Evolutionary conservation across 2,888 invertebrate species (phyloP), one percentile per base, ranked within the genome.

Genomic region (Barypeithes pellucidus): DNA sequence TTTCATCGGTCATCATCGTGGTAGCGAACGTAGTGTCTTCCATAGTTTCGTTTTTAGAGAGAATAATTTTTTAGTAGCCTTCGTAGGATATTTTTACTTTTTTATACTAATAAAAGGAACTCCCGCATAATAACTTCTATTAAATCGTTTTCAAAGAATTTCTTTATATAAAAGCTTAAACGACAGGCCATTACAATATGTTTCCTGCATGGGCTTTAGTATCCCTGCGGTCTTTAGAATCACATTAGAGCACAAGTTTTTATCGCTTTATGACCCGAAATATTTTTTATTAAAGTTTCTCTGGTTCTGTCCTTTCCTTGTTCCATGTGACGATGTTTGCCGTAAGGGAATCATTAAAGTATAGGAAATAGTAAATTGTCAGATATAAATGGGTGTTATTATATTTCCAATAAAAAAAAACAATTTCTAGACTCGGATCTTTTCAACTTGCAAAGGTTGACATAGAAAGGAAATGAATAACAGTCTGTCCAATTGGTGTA

Each of bases 201-300:
- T 24, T n/a, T 52, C 52, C 52, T n/a, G 29, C 24, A 52, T 52
- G 52, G 22, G n/a, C 24, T 29, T 29, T n/a, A 29, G 52, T 52
- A 29, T 52, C 52, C 24, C 22, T 14, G 29, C 29, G 12, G 22
- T 52, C 52, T 12, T 50, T 50, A 50, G 50, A 50, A 50, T 22
- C 22, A n/a, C 50, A 50, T 50, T 50, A 50, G 22, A 16, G 12
- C n/a, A 16, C 2, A 22, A 22, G 22, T 24, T 50, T 50, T 50
- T 50, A 29, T 29, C 29, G n/a, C 5, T 16, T 43, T 43, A 43
- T 43, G n/a, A 14, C 14, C 16, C 7, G 16, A 43, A 14, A 43
- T 16, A 16, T 43, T 16, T 43, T 43, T 43, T 47, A 47, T 47
- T 3, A 47, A 47, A 18, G 16, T 47, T 47, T 47, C 20, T 47